Conservation (phyloP, 2,888 invertebrate genomes). For the Elgonia sp. region DNA sequence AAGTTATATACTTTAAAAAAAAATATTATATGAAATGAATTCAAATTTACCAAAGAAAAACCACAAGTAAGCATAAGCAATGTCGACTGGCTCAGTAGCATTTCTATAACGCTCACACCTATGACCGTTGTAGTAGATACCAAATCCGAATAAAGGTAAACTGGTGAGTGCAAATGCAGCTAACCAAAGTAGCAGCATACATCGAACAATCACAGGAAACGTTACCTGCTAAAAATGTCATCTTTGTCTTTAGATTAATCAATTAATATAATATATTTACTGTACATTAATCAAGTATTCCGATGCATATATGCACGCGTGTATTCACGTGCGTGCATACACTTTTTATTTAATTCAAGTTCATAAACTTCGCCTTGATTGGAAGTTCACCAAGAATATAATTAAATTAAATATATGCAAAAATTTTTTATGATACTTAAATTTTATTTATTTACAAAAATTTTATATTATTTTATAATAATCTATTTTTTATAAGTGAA, state of each 20-base stretch:
- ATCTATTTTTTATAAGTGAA: no score
- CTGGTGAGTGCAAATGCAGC: conserved; percentile 91
- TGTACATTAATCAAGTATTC: conserved; percentile 49
- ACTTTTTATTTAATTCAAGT: conserved; percentile 26
- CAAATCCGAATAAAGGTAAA: conserved; percentile 91
- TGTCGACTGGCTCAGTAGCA: conserved; percentile 89
- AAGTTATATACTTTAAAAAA: no score
- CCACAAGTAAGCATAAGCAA: conserved; percentile 92
- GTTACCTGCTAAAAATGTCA: conserved; percentile 91
- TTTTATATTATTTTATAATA: no score
- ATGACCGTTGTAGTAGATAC: conserved; percentile 84
- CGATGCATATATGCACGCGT: conserved; percentile 6
- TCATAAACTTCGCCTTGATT: conserved; percentile 30
- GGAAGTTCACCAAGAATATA: background rate
- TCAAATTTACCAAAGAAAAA: conserved; percentile 91
- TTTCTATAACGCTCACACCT: conserved; percentile 92
- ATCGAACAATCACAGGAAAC: conserved; percentile 91
- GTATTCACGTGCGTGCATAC: conserved; percentile 32
- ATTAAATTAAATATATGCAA: no score
- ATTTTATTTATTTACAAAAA: no score
- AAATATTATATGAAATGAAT: no score
- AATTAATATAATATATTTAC: conserved; percentile 47
- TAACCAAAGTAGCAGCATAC: conserved; percentile 91
- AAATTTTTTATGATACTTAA: no score
- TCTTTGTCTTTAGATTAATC: conserved; percentile 65